Evolutionary conservation across 1,140 invertebrate species (phyloP).

Genomic region (Zaprionus vittiger): DNA sequence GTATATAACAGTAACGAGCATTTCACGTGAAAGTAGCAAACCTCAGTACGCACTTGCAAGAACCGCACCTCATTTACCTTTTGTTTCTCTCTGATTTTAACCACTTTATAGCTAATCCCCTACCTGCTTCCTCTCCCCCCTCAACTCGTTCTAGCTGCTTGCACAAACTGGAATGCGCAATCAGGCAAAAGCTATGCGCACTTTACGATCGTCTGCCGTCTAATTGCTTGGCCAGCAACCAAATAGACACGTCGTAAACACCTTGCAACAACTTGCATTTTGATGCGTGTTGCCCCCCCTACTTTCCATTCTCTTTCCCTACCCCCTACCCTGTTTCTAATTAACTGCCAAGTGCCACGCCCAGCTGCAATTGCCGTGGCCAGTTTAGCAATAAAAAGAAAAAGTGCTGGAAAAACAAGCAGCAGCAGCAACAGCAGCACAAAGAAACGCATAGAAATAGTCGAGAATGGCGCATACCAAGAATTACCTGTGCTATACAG

Average conservation of each 20-base stretch:
- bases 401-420: constrained; percentile 1
- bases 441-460: constrained; percentile 62
- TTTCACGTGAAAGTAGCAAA: not conserved
- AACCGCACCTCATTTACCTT: not conserved
- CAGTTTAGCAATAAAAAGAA: constrained; percentile 1
- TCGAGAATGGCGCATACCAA: constrained; percentile 52
- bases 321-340: constrained; percentile 6
- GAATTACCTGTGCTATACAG: constrained; percentile 48
- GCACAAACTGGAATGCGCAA: constrained; percentile 20
- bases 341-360: constrained; percentile 27
- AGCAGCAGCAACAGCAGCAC: constrained; percentile 5
- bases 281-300: constrained; percentile 31
- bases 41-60: not conserved
- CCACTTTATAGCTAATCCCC: constrained; percentile 7
- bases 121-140: not conserved
- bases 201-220: constrained; percentile 9
- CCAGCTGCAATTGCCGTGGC: constrained; percentile 25
- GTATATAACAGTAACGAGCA: too few relatives aligned
- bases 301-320: constrained; percentile 13
- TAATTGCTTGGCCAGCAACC: constrained; percentile 5
- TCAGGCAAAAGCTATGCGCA: not conserved
- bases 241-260: constrained; percentile 45
- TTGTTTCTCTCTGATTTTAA: not conserved
- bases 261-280: constrained; percentile 58
- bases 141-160: not conserved